Evolutionary conservation across 2,113 vertebrate species (phyloP).

Genomic region (Charadrius vociferus): DNA sequence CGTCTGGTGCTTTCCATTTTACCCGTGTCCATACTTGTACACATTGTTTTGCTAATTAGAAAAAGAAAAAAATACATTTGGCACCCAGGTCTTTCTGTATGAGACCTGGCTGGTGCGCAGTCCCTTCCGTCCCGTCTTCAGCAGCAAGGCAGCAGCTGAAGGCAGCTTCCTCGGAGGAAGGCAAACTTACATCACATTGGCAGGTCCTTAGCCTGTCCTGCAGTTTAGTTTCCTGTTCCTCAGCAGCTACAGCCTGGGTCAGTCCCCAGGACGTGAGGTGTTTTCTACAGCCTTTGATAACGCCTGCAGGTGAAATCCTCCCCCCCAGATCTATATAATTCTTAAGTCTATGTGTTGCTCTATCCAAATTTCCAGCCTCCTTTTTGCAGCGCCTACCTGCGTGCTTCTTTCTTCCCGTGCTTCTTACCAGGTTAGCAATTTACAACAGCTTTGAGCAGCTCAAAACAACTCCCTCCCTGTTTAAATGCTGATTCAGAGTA

Average conservation of each 20-base stretch:
- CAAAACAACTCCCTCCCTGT: background rate
- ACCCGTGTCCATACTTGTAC: background rate
- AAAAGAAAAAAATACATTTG: background rate
- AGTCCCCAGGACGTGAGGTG: background rate
- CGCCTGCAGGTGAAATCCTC: background rate
- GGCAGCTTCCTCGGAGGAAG: background rate
- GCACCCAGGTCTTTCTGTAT: background rate
- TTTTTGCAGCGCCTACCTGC: fast-evolving
- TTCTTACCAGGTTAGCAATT: background rate
- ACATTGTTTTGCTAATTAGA: background rate
- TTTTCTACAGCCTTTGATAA: background rate
- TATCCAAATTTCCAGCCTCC: background rate
- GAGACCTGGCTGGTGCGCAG: background rate
- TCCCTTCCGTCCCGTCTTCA: background rate
- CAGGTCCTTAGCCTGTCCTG: background rate
- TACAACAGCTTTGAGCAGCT: background rate
- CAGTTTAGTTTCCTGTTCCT: background rate
- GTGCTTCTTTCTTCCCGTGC: background rate
- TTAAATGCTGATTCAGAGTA: conserved; percentile 21
- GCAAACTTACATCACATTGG: background rate
- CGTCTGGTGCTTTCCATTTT: background rate
- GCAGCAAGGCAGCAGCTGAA: background rate
- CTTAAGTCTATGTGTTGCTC: background rate
- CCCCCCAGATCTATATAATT: background rate
- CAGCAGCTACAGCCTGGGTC: background rate